phyloP scores from a whole-genome alignment of 1,140 invertebrate species.

The Proctacanthus coquilletti region DNA sequence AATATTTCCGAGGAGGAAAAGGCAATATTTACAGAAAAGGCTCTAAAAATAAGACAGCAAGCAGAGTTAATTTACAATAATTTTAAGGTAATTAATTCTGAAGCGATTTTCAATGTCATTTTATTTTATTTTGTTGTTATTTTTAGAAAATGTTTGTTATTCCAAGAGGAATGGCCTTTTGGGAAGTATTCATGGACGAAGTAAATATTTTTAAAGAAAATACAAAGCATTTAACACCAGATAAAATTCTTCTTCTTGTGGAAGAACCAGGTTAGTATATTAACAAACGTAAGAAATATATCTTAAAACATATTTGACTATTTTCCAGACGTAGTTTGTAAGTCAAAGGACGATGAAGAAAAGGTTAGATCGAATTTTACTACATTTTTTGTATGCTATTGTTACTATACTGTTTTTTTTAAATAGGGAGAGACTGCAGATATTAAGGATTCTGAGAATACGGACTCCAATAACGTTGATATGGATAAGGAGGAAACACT shows the following conservation, averaged over 20 bases:
- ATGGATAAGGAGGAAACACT: too few species aligned
- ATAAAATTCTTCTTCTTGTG: slow-evolving; percentile 36
- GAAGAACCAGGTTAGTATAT: slow-evolving; percentile 30
- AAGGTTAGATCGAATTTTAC: background rate
- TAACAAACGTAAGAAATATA: background rate
- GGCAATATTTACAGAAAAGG: slow-evolving; percentile 44
- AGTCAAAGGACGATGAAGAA: background rate
- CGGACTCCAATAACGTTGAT: too few species aligned
- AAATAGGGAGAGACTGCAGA: too few species aligned
- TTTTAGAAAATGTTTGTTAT: slow-evolving; percentile 34
- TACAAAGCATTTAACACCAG: slow-evolving; percentile 38
- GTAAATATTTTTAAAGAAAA: slow-evolving; percentile 37
- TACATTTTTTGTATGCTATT: too few species aligned
- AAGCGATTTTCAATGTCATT: slow-evolving; percentile 9
- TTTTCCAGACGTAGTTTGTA: background rate
- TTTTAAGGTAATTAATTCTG: slow-evolving; percentile 35
- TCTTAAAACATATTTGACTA: background rate
- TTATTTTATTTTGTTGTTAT: slow-evolving; percentile 7
- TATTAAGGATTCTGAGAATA: too few species aligned
- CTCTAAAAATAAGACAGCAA: slow-evolving; percentile 45
- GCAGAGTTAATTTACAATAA: slow-evolving; percentile 46
- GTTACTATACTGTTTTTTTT: too few species aligned
- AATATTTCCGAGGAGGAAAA: slow-evolving; percentile 44
- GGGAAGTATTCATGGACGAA: slow-evolving; percentile 39
- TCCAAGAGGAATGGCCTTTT: slow-evolving; percentile 36